Evolutionary conservation across 2,888 invertebrate species (phyloP), one percentile per base, ranked within the genome.

Genomic region (Neoitamus cyanurus): DNA sequence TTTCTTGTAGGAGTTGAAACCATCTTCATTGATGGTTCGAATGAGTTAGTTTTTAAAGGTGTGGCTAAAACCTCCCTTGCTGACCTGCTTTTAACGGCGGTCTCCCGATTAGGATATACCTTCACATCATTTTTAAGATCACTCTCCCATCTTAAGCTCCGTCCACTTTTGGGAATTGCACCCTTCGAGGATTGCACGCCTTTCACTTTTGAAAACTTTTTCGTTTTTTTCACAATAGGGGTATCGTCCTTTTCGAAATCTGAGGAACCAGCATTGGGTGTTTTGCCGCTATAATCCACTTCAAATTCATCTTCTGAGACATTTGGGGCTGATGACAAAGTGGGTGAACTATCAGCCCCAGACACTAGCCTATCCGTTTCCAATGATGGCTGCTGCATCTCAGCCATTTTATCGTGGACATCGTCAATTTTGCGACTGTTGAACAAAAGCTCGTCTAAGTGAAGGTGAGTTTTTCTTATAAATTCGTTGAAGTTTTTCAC

Each of bases 391-490:
- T 36, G 28, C 28, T 46, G 13, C 11, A 72, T 83, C 5, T 72
- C 83, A 1, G 1, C 48, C 7, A 72, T 31, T 11, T 30, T 34
- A 11, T 25, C 69, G 13, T 69, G 68, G 28, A 82, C 6, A 72
- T 70, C n/a, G 31, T 72, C 83, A 28, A 83, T 83, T 46, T 30
- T 30, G 9, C 25, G 70, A 46, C 72, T 72, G 15, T 83, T 83
- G 1, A 42, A 15, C 28, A 83, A 30, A 9, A 83, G 42, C 20
- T 83, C 30, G 13, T 69, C 46, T 15, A 83, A 72, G 31, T 72
- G 83, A 15, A 9, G 5, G 7, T 83, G 20, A 15, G 72, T 83
- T 42, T 72, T 46, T 46, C 5, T 46, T 20, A 83, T 46, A n/a
- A 83, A 83, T 20, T 72, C 46, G 1, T 72, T 83, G 28, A 83